Conservation (phyloP, 2,797 vertebrate genomes). For the Otolemur crassicaudatus region DNA sequence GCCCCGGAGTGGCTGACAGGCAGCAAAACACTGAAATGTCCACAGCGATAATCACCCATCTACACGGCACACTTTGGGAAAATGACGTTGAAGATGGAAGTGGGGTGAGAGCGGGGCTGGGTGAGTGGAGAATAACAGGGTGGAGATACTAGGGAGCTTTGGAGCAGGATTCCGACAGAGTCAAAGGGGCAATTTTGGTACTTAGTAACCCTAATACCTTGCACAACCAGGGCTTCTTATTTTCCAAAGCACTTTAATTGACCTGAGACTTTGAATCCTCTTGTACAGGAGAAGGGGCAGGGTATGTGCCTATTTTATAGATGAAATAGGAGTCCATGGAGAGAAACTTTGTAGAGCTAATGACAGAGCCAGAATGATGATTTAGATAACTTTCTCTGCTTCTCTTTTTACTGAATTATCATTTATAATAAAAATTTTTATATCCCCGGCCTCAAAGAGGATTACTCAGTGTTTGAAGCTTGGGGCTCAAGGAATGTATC, state of each 20-base stretch:
- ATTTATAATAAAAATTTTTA: not conserved
- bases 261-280: not conserved
- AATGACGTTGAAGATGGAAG: not conserved
- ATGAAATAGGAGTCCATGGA: not conserved
- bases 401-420: not conserved
- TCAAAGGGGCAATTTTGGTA: not conserved
- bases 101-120: too few relatives aligned
- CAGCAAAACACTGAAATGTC: not conserved
- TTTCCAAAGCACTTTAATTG: not conserved
- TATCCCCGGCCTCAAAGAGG: not conserved
- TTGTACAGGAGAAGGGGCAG: not conserved
- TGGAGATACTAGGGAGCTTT: not conserved
- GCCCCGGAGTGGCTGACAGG: not conserved
- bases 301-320: not conserved
- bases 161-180: not conserved
- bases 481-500: not conserved
- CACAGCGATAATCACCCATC: not conserved
- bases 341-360: not conserved
- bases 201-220: not conserved
- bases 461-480: slow-evolving; percentile 37
- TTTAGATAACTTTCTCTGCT: not conserved
- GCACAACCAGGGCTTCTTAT: not conserved
- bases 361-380: not conserved
- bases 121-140: not conserved
- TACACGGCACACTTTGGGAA: not conserved